Percentiles rank a stretch among this genome's conserved stretches.
Conservation (phyloP, 2,797 vertebrate genomes). For the Arctocebus calabarensis region DNA sequence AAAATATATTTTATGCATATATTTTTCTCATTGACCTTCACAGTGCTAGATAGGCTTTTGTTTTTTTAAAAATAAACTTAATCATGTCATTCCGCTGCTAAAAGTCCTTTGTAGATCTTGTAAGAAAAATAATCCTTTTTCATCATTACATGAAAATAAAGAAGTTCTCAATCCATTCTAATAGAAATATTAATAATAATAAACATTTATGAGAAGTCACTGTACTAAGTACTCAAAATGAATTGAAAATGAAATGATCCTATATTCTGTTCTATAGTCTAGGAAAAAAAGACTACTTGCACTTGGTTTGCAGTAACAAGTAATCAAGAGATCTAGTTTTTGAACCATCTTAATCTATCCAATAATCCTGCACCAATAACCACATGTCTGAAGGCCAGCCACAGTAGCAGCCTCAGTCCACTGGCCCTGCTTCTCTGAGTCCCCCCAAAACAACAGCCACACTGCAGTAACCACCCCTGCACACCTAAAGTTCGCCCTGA, state of each 20-base stretch:
- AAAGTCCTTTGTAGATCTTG: not conserved
- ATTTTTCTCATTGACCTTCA: not conserved
- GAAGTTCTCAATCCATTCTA: not conserved
- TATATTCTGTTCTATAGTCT: not conserved
- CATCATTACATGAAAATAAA: not conserved
- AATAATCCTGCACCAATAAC: not conserved
- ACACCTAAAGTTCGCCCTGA: not conserved
- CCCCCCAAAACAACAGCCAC: not conserved
- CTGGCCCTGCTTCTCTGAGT: not conserved
- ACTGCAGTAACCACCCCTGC: not conserved
- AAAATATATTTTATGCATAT: constrained; percentile 62
- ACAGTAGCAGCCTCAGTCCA: not conserved
- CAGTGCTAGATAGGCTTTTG: not conserved
- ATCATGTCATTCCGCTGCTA: not conserved
- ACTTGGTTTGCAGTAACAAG: not conserved
- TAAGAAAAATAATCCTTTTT: not conserved
- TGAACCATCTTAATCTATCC: not conserved
- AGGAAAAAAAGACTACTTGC: not conserved
- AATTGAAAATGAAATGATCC: not conserved
- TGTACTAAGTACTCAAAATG: not conserved
- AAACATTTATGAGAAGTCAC: not conserved
- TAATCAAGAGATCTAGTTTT: not conserved
- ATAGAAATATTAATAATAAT: not conserved
- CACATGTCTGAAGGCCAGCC: not conserved
- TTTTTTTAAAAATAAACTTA: constrained; percentile 16